phyloP scores from a whole-genome alignment of 2,113 vertebrate genomes.

The Podarcis muralis region DNA sequence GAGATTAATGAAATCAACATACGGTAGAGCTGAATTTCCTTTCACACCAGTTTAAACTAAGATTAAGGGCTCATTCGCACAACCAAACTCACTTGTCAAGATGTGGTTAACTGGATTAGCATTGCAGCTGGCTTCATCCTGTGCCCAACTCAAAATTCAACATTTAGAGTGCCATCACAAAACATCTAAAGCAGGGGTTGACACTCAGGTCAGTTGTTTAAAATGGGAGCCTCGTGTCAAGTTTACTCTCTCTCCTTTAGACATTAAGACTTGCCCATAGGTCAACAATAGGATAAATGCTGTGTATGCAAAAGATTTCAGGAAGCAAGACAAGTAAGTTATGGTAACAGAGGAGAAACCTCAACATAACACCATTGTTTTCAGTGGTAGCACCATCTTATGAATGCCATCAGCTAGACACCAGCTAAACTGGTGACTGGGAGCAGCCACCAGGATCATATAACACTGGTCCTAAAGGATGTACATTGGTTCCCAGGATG shows the following conservation, averaged over 20 bases:
- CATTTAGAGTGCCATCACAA: not conserved
- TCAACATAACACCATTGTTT: not conserved
- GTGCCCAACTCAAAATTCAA: not conserved
- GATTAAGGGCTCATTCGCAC: conserved; percentile 33
- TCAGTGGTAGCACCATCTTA: not conserved
- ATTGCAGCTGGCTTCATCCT: not conserved
- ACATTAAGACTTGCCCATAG: not conserved
- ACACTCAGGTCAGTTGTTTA: not conserved
- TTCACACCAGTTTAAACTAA: conserved; percentile 15
- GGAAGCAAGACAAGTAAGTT: not conserved
- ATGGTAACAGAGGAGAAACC: not conserved
- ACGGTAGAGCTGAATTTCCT: conserved; percentile 7
- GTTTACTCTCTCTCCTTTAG: not conserved
- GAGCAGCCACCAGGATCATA: too few relatives aligned
- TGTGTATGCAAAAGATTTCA: not conserved
- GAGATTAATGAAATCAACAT: conserved; percentile 55
- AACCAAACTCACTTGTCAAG: conserved; percentile 7
- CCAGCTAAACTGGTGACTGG: too few relatives aligned
- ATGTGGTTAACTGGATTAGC: conserved; percentile 5
- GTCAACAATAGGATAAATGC: too few relatives aligned
- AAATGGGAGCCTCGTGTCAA: not conserved
- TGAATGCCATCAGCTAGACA: too few relatives aligned
- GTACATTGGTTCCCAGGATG: too few relatives aligned
- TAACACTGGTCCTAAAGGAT: too few relatives aligned
- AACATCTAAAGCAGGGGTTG: not conserved